Evolutionary conservation across 1,140 invertebrate genomes (phyloP).

Genomic region (Diprion similis): DNA sequence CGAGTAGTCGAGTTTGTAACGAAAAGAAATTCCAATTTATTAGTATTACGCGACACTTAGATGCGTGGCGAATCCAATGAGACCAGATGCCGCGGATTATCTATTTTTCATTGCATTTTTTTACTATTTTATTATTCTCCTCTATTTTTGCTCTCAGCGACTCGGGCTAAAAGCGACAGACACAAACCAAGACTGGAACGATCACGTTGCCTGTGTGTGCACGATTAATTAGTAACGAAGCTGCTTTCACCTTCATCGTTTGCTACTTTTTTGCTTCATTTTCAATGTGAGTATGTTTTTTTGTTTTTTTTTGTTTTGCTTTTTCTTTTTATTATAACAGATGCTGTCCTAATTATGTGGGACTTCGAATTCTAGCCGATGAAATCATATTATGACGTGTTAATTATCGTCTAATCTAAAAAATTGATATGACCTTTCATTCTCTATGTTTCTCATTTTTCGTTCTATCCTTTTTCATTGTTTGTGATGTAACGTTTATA

Average conservation of each 20-base stretch:
- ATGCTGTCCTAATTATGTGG: too few species aligned
- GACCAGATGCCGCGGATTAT: constrained; percentile 43
- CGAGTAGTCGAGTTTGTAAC: background rate
- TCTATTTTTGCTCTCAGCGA: background rate
- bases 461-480: too few species aligned
- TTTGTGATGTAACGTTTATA: too few species aligned
- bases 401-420: too few species aligned
- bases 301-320: too few species aligned
- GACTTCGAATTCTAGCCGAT: too few species aligned
- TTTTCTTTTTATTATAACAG: too few species aligned
- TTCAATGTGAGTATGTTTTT: background rate
- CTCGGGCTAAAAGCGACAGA: background rate
- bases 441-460: too few species aligned
- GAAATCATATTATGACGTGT: too few species aligned
- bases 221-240: background rate
- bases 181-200: background rate
- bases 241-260: background rate
- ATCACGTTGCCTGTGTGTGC: background rate
- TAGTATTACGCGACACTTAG: constrained; percentile 38
- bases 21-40: constrained; percentile 38
- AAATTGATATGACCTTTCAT: too few species aligned
- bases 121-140: background rate
- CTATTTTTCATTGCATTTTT: constrained; percentile 30
- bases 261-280: background rate
- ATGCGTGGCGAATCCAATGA: constrained; percentile 29